Evolutionary conservation across 2,888 invertebrate species (phyloP), one percentile per base, ranked within the genome.

Genomic region (Electrophaes corylata): DNA sequence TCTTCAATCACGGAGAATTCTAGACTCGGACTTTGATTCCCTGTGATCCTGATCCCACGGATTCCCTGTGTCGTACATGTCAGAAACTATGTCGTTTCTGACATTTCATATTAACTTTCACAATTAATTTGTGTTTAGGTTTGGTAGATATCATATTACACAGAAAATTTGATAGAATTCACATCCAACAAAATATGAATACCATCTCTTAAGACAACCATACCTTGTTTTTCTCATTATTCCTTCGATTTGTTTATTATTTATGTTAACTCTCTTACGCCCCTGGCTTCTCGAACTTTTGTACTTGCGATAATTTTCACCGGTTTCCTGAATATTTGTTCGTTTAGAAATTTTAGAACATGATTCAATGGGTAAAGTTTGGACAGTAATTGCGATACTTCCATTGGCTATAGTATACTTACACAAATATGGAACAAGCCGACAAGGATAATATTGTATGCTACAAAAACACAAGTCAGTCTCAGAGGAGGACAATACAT

Each of bases 311-410:
- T 75, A 74, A 71, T 69, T 73, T 68, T 63, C 64, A 69, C 69
- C 69, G 69, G 68, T 73, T 72, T 72, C 72, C 70, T 60, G 68
- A 67, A 67, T 72, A 74, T 76, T 75, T 64, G 67, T 72, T 72
- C 70, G 71, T 70, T 70, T 66, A 58, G 66, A 74, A 71, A 48
- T 65, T 69, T 69, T 67, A 60, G 66, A 73, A 71, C 66, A 65
- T 67, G 65, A 68, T 67, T 68, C 71, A 79, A 81, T 76, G 68
- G 70, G 52, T 58, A 63, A 77, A 82, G 78, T 78, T 80, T 72
- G 33, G 75, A 76, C 76, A 72, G 72, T 78, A 75, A 82, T 78
- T 75, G 76, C 76, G 60, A 64, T 73, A 72, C 70, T 71, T 75
- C 61, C 49, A 33, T 57, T 49, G 37, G 39, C 37, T 56, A 50